Base-by-base conservation (phyloP, 2,888 invertebrate species). In the Chirona hameri region DNA sequence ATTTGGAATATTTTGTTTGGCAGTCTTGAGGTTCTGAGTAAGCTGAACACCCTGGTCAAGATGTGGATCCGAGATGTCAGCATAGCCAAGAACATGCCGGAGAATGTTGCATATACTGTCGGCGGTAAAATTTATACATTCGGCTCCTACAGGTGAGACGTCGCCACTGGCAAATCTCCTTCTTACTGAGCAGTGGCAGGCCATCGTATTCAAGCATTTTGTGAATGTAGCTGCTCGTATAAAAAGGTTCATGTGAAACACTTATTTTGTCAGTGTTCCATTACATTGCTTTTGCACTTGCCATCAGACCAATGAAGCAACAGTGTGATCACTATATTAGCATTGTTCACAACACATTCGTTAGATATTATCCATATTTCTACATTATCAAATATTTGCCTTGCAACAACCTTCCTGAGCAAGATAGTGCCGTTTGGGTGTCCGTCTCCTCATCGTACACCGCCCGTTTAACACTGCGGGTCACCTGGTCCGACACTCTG, bases 121-220 rank as follows among this genome's bases (percentile, higher is more conserved):
- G 98, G 99, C 39, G 99, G 99, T 7, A 98, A 98, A 90, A 97
- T 99, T 84, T 99, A 97, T 88, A 99, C 99, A n/a, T 99, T 99
- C 89, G 99, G 99, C 80, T 99, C 99, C 83, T 99, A 99, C 88
- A 88, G 79, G 79, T 27, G 1, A 24, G 79, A 46, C 46, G 9
- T 14, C 21, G 31, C 12, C 18, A 15, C 4, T 21, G 1, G 1
- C 39, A 21, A 12, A 2, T 31, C 24, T 12, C 72, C 24, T 21
- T 31, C 10, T 72, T 7, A 31, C 60, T n/a, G 60, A 24, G 21
- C n/a, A n/a, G 39, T 39, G 2, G 39, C 4, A 39, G 39, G 39
- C 39, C 39, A 39, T 39, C 39, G 39, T 39, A 39, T 39, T 39
- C 39, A 39, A 39, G 39, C 9, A 21, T 60, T 60, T 60, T 60